A percentile compares a stretch with the other conserved stretches of the same genome.
phyloP scores from a whole-genome alignment of 1,140 invertebrate species.

The Drosophila bocqueti region DNA sequence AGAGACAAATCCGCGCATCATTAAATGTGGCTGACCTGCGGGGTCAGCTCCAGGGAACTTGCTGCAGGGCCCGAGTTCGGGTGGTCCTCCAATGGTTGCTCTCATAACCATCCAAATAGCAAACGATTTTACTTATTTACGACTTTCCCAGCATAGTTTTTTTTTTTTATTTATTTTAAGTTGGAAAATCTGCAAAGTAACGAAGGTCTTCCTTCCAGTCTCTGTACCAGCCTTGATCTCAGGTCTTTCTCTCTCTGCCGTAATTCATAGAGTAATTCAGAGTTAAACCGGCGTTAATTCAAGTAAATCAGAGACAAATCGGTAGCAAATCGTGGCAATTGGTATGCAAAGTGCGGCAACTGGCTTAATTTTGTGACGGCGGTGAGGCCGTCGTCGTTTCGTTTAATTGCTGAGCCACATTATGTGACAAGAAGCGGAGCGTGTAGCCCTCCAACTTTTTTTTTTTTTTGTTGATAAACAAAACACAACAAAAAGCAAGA shows the following conservation, averaged over 20 bases:
- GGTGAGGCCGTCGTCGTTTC: constrained; percentile 72
- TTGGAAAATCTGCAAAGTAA: neutral
- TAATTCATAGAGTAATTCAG: neutral
- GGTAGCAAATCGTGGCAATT: constrained; percentile 61
- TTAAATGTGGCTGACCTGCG: constrained; percentile 60
- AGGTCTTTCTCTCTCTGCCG: neutral
- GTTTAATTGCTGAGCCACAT: constrained; percentile 81
- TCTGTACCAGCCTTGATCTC: constrained; percentile 16
- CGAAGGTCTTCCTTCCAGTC: neutral
- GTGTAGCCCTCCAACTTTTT: constrained; percentile 29
- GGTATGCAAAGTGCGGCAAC: constrained; percentile 75
- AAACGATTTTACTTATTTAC: neutral
- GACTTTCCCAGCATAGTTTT: too few relatives aligned
- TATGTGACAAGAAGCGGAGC: constrained; percentile 80
- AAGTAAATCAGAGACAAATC: constrained; percentile 3
- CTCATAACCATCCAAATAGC: neutral
- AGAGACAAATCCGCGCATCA: constrained; percentile 60
- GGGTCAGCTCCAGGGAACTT: constrained; percentile 30
- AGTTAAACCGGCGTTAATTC: neutral
- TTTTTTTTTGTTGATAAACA: constrained; percentile 60
- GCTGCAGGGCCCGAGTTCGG: constrained; percentile 9
- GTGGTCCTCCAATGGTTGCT: neutral
- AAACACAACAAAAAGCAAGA: constrained; percentile 4
- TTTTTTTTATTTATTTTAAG: neutral
- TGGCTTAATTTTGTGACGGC: constrained; percentile 67